Conservation (phyloP, 2,888 invertebrate species). For the Pheosia gnoma region DNA sequence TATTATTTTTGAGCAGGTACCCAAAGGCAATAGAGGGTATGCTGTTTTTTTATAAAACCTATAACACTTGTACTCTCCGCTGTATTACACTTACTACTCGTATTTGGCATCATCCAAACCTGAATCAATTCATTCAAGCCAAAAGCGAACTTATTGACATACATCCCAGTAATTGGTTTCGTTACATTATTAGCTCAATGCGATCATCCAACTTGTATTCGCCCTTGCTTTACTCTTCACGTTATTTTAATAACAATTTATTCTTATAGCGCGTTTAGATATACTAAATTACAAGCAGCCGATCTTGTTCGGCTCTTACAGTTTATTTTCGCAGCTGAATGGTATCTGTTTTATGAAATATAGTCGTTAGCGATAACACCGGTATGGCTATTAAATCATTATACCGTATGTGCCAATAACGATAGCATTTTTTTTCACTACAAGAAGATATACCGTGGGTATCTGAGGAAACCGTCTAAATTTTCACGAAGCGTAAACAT, state of each 20-base stretch:
- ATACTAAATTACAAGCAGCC: constrained; percentile 17
- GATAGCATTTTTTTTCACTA: constrained; percentile 23
- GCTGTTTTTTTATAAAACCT: too few relatives aligned
- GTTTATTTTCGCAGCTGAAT: constrained; percentile 31
- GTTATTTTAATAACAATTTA: constrained; percentile 22
- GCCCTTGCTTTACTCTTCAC: constrained; percentile 16
- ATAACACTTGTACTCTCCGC: too few relatives aligned
- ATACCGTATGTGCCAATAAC: constrained; percentile 40
- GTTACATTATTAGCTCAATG: constrained; percentile 15
- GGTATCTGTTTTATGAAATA: constrained; percentile 34
- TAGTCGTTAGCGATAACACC: constrained; percentile 24
- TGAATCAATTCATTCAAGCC: too few relatives aligned
- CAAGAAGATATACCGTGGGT: constrained; percentile 24
- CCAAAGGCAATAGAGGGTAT: too few relatives aligned
- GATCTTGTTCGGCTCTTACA: constrained; percentile 21
- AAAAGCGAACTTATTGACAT: not conserved
- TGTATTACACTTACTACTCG: too few relatives aligned
- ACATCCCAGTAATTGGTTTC: constrained; percentile 11
- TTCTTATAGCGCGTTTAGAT: constrained; percentile 19
- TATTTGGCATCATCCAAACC: too few relatives aligned
- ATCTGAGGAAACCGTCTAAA: constrained; percentile 46
- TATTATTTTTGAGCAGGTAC: too few relatives aligned
- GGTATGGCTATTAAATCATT: constrained; percentile 45
- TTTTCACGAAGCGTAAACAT: constrained; percentile 63
- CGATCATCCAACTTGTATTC: constrained; percentile 17